Conservation (phyloP, 2,888 invertebrate species). For the Nymphalis urticae region DNA sequence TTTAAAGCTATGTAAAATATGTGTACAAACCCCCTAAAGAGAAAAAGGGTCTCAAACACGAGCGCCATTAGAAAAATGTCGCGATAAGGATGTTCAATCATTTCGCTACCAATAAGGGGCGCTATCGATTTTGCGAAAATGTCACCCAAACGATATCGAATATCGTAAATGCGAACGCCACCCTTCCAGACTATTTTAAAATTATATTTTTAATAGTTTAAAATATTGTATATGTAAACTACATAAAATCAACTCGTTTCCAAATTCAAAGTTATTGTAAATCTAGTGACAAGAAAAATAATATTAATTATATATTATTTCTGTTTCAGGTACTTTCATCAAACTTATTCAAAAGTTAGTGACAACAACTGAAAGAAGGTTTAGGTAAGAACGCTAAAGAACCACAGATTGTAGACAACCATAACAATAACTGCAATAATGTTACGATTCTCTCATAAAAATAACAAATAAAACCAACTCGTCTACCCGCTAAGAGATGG, state of each 20-base stretch:
- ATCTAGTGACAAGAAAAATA: neutral
- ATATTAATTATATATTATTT: slow-evolving; percentile 25
- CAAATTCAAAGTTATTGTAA: neutral
- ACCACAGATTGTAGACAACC: slow-evolving; percentile 15
- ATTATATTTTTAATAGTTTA: slow-evolving; percentile 33
- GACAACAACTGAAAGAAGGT: slow-evolving; percentile 17
- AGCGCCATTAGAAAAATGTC: slow-evolving; percentile 81
- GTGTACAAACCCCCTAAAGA: slow-evolving; percentile 62
- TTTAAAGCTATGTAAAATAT: slow-evolving; percentile 3
- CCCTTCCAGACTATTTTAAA: slow-evolving; percentile 40
- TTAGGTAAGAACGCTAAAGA: slow-evolving; percentile 28
- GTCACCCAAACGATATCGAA: slow-evolving; percentile 71
- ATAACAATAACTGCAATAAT: slow-evolving; percentile 33
- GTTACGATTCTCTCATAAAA: slow-evolving; percentile 37
- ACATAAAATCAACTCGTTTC: neutral
- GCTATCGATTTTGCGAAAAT: slow-evolving; percentile 80
- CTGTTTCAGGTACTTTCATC: slow-evolving; percentile 56
- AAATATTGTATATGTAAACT: slow-evolving; percentile 18
- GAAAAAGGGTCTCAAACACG: slow-evolving; percentile 78
- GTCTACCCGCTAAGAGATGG: slow-evolving; percentile 72
- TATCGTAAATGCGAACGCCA: slow-evolving; percentile 52
- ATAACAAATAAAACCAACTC: slow-evolving; percentile 39
- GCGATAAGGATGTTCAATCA: slow-evolving; percentile 82
- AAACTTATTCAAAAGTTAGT: slow-evolving; percentile 8
- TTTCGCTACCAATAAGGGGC: slow-evolving; percentile 80